These are phyloP conservation scores for Syndactyla subalaris DNA, from an alignment of 2,797 vertebrate genomes.

Conservation along the genomic window DNA sequence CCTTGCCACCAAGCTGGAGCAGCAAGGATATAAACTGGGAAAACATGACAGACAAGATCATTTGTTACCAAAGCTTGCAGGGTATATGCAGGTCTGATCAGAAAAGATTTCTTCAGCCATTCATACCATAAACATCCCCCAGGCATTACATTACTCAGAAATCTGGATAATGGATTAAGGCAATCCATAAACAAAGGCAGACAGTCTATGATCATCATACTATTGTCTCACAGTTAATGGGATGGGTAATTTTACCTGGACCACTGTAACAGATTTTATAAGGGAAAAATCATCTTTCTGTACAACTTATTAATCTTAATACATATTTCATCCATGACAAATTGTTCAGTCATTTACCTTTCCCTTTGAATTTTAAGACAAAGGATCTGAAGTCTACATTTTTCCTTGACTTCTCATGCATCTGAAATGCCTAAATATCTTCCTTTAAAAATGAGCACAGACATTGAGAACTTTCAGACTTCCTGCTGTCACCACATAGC, in stretches of 20 bases:
- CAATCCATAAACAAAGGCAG: not conserved
- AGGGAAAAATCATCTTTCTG: not conserved
- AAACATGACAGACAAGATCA: not conserved
- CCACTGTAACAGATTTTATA: not conserved
- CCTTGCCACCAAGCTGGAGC: not conserved
- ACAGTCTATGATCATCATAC: not conserved
- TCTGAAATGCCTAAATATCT: not conserved
- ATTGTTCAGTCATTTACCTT: not conserved
- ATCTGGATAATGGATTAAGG: not conserved
- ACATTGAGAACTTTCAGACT: not conserved
- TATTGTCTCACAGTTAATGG: not conserved
- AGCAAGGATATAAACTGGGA: not conserved
- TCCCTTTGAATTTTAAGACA: not conserved
- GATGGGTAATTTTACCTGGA: not conserved
- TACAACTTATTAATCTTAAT: not conserved
- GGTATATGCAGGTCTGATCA: not conserved
- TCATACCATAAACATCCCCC: not conserved
- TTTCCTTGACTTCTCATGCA: not conserved
- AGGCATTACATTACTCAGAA: not conserved
- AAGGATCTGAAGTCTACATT: not conserved
- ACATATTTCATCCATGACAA: not conserved
- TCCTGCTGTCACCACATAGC: not conserved
- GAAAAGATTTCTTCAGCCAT: not conserved
- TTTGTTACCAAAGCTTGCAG: not conserved
- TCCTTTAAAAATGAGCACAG: not conserved